A percentile compares a stretch with the other conserved stretches of the same genome.
These are phyloP conservation scores for Agriotes lineatus DNA, from an alignment of 2,888 invertebrate genomes.

Conservation along the genomic window DNA sequence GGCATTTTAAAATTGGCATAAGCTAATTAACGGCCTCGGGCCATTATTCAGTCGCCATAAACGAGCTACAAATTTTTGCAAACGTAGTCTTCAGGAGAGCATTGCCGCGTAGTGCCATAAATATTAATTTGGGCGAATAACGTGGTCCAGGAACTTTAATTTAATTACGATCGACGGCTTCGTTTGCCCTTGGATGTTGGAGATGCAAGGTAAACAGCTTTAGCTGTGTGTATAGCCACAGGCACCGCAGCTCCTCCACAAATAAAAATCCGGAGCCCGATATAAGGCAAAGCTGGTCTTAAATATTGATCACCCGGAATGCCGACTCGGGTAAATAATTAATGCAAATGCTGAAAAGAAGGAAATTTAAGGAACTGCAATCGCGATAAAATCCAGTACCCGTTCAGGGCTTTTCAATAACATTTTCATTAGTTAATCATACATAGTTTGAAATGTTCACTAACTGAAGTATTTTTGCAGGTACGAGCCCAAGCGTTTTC, in stretches of 20 bases:
- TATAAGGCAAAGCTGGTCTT: slow-evolving; percentile 1
- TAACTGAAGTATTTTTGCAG: too few relatives aligned
- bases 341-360: not conserved
- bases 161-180: slow-evolving; percentile 1
- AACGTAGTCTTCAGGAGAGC: too few relatives aligned
- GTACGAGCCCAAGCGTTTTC: too few relatives aligned
- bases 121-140: not conserved
- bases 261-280: not conserved
- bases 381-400: too few relatives aligned
- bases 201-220: slow-evolving; percentile 10
- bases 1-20: not conserved
- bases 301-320: slow-evolving; percentile 8
- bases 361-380: not conserved
- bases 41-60: too few relatives aligned
- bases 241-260: not conserved
- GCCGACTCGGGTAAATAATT: not conserved
- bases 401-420: too few relatives aligned
- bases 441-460: too few relatives aligned
- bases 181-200: slow-evolving; percentile 8
- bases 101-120: not conserved
- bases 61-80: not conserved
- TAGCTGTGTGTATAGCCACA: not conserved
- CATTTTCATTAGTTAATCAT: too few relatives aligned
- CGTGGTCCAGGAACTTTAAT: not conserved
- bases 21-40: too few relatives aligned